These are phyloP conservation scores for Stenichneumon culpator DNA, from an alignment of 2,888 invertebrate genomes.

Conservation along the genomic window DNA sequence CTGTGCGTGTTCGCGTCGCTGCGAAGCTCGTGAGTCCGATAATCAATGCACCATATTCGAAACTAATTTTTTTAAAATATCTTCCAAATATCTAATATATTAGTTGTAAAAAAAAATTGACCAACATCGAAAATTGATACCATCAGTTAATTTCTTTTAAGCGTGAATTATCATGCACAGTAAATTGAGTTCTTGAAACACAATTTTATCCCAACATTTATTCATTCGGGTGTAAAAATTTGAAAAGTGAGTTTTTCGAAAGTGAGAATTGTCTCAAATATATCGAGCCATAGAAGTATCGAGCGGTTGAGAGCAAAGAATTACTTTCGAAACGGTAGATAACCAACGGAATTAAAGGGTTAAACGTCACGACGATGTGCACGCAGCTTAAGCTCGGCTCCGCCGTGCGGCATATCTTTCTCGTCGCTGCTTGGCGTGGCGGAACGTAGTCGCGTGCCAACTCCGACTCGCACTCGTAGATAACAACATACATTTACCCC, in stretches of 20 bases:
- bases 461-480: slow-evolving; percentile 24
- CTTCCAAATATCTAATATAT: background rate
- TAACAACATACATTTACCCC: slow-evolving; percentile 4
- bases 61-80: background rate
- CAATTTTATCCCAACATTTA: background rate
- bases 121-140: background rate
- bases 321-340: background rate
- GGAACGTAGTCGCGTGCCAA: slow-evolving; percentile 56
- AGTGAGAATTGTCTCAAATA: background rate
- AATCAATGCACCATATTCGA: background rate
- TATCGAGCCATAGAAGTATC: background rate
- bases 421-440: slow-evolving; percentile 43
- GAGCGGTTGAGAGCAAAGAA: background rate
- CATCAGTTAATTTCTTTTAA: too few species aligned
- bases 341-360: background rate
- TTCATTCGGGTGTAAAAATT: background rate
- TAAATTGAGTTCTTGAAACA: background rate
- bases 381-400: slow-evolving; percentile 8
- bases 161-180: background rate
- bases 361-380: background rate
- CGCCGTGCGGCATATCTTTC: slow-evolving; percentile 23
- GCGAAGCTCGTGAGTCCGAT: background rate
- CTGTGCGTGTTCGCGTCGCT: slow-evolving; percentile 8
- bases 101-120: background rate
- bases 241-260: background rate